Evolutionary conservation across 1,140 invertebrate species (phyloP).

Genomic region (Psix sp.): DNA sequence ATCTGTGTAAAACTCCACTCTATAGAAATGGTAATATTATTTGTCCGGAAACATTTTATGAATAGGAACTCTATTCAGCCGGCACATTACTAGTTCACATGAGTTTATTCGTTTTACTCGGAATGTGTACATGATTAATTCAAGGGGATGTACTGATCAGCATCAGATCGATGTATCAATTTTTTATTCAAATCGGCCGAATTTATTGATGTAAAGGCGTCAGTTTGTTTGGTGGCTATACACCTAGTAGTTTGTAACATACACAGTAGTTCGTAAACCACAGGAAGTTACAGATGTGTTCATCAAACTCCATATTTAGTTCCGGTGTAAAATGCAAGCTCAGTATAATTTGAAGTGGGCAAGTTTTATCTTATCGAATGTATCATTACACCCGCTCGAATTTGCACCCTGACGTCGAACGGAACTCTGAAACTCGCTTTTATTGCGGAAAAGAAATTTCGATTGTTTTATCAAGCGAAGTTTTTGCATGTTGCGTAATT

Average conservation of each 20-base stretch:
- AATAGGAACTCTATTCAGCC: neutral
- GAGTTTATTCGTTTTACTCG: constrained; percentile 16
- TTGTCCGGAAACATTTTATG: no score
- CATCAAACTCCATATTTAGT: constrained; percentile 53
- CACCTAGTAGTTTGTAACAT: constrained; percentile 30
- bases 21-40: no score
- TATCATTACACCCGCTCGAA: constrained; percentile 42
- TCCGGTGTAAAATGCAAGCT: constrained; percentile 32
- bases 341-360: constrained; percentile 41
- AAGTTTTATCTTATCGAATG: constrained; percentile 47
- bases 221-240: constrained; percentile 33
- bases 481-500: constrained; percentile 6
- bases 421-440: constrained; percentile 32
- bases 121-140: constrained; percentile 40
- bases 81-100: neutral
- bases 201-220: constrained; percentile 37
- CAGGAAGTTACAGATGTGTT: constrained; percentile 57
- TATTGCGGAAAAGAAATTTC: constrained; percentile 46
- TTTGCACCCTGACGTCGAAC: constrained; percentile 35
- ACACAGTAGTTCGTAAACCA: constrained; percentile 8
- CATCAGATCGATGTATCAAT: constrained; percentile 19
- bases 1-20: no score
- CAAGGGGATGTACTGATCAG: constrained; percentile 40
- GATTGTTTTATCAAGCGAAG: constrained; percentile 38
- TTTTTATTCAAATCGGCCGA: constrained; percentile 35